Evolutionary conservation across 1,140 invertebrate genomes (phyloP), one percentile per base, ranked within the genome.

Genomic region (Nasonia vitripennis): DNA sequence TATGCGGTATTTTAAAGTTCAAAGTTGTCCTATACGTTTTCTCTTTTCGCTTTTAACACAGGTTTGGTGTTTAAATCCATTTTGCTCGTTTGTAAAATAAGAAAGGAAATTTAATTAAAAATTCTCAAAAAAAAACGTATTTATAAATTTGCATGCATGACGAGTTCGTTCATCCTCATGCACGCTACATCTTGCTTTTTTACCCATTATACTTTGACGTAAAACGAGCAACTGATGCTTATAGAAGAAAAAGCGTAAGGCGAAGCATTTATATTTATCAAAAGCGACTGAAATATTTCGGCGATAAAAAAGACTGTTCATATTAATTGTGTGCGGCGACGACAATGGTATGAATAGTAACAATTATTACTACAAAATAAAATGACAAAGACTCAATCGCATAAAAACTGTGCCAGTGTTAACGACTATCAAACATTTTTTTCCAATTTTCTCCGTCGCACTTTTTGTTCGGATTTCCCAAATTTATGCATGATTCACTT

Each of bases 1-100:
- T 90, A 91, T 73, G 85, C 88, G 86, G 81, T 89, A 90, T 90
- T 87, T 89, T 90, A 89, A 88, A 87, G 86, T 88, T 89, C 88
- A 87, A 89, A 88, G 81, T 88, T 85, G 88, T 89, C 87, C 77
- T 89, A 87, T 86, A 87, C 86, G 88, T 88, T 83, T 87, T 86
- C 41, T n/a, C 11, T 55, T 74, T 82, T 74, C 31, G 48, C 27
- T 12, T n/a, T 27, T 62, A 74, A 89, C 86, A 87, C 86, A 87
- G 84, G 82, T 90, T 87, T 88, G 89, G 87, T 87, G 87, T 89
- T 62, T 68, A 86, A 62, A 89, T 87, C 86, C 78, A 88, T 55
- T 86, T 75, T 81, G 68, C 51, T 83, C 51, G 45, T 78, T 70
- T 78, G 67, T 78, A 71, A 79, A 78, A 85, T 79, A 70, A 70